Evolutionary conservation across 1,140 invertebrate genomes (phyloP).

Genomic region (Ephestia elutella): DNA sequence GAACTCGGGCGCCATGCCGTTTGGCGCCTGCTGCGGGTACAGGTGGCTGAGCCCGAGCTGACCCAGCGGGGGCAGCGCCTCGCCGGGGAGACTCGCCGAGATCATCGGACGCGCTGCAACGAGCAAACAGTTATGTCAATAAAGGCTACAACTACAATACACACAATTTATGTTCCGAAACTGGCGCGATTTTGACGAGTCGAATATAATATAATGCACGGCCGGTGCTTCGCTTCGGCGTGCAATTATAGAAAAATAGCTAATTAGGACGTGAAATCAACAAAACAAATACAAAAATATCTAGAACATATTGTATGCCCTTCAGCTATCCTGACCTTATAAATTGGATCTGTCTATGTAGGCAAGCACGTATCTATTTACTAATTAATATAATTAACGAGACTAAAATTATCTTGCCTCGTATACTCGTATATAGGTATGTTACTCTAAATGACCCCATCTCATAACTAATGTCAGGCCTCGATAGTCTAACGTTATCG

Average conservation of each 20-base stretch:
- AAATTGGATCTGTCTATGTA: too few relatives aligned
- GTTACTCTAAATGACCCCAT: not conserved
- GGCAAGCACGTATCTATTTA: not conserved
- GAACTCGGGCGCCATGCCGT: slow-evolving; percentile 68
- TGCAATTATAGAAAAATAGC: too few relatives aligned
- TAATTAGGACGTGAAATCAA: too few relatives aligned
- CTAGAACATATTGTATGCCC: too few relatives aligned
- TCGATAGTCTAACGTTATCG: not conserved
- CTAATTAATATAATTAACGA: not conserved
- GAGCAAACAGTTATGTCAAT: slow-evolving; percentile 13
- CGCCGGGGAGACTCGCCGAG: slow-evolving; percentile 71
- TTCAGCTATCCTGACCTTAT: too few relatives aligned
- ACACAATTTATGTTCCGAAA: too few relatives aligned
- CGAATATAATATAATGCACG: too few relatives aligned
- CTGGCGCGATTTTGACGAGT: too few relatives aligned
- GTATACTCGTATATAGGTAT: not conserved
- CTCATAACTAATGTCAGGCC: not conserved
- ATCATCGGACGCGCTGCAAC: slow-evolving; percentile 69
- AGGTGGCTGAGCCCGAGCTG: slow-evolving; percentile 58
- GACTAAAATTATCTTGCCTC: not conserved
- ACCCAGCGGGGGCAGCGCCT: slow-evolving; percentile 69
- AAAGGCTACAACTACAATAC: too few relatives aligned
- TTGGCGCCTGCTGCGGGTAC: slow-evolving; percentile 51
- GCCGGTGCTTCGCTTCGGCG: too few relatives aligned
- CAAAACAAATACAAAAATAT: too few relatives aligned